phyloP scores from a whole-genome alignment of 2,113 vertebrate genomes.

The Sturnus vulgaris region DNA sequence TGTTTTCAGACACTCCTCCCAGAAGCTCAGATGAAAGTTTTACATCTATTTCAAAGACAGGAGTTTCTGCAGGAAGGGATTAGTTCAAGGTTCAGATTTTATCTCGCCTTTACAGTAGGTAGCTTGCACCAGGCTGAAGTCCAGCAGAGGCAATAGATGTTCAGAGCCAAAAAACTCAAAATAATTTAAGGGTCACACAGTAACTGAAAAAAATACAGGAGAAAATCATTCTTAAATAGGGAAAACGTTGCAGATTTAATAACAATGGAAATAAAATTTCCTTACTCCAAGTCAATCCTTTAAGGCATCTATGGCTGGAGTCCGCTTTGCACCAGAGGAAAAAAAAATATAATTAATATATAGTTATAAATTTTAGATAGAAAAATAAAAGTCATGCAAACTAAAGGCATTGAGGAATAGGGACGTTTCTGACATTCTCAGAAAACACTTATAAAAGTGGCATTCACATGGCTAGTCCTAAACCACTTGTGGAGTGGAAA shows the following conservation, averaged over 20 bases:
- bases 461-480: background rate
- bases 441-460: background rate
- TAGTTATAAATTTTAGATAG: background rate
- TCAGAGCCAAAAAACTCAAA: background rate
- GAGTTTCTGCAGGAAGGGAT: background rate
- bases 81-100: background rate
- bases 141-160: background rate
- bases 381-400: background rate
- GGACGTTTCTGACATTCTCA: background rate
- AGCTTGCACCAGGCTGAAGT: background rate
- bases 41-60: constrained; percentile 14
- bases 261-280: background rate
- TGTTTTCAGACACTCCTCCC: background rate
- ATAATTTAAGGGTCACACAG: background rate
- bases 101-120: accelerated
- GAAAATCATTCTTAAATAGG: background rate
- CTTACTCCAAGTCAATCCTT: background rate
- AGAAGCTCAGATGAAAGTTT: background rate
- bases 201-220: background rate
- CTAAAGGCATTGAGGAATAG: background rate
- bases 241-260: background rate
- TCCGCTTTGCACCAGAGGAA: background rate
- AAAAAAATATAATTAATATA: background rate
- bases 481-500: background rate
- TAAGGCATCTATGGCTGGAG: background rate